These are phyloP conservation scores for Microcaecilia unicolor DNA, from an alignment of 2,797 vertebrate genomes.

Conservation along the genomic window DNA sequence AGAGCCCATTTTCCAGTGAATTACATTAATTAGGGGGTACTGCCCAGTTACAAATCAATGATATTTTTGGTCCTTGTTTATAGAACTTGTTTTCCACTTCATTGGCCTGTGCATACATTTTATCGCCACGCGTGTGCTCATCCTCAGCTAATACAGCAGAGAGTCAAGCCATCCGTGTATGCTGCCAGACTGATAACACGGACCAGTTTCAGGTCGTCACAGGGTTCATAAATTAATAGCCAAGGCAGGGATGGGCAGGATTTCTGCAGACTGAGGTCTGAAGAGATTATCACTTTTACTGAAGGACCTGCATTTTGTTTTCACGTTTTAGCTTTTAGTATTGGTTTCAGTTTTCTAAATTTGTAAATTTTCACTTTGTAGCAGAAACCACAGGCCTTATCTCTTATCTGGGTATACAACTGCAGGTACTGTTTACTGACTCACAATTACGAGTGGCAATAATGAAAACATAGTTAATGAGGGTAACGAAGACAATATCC, in stretches of 20 bases:
- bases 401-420: too few relatives aligned
- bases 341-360: too few relatives aligned
- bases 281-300: neutral
- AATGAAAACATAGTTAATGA: too few relatives aligned
- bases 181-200: neutral
- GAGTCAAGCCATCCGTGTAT: neutral
- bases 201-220: neutral
- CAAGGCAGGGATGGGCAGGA: neutral
- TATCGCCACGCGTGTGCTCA: too few relatives aligned
- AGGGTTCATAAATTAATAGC: constrained; percentile 8
- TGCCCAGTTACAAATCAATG: constrained; percentile 21
- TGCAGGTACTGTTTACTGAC: too few relatives aligned
- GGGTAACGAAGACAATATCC: too few relatives aligned
- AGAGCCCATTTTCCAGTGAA: neutral
- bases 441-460: too few relatives aligned
- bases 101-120: constrained; percentile 7
- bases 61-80: constrained; percentile 22
- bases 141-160: neutral
- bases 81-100: constrained; percentile 19
- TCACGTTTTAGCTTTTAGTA: neutral
- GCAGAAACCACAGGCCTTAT: too few relatives aligned
- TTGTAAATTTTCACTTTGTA: too few relatives aligned
- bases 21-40: constrained; percentile 10
- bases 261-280: neutral
- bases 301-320: neutral